Percentiles rank a stretch among this genome's conserved stretches.
Conservation (phyloP, 2,797 vertebrate species). For the Enteromius viviparus region DNA sequence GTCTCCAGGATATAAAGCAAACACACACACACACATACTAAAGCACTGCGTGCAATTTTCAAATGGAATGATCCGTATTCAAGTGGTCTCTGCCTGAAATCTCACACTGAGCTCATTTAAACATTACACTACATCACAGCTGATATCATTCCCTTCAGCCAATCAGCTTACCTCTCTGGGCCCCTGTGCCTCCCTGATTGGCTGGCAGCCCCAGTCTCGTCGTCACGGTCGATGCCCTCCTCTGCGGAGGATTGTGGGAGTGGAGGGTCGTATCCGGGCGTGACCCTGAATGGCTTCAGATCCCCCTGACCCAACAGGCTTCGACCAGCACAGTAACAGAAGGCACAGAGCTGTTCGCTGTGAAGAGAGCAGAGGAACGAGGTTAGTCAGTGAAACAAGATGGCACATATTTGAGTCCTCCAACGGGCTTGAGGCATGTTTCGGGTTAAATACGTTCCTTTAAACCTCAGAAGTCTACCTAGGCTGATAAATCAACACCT, state of each 20-base stretch:
- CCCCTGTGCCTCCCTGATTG: constrained; percentile 71
- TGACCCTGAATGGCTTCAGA: constrained; percentile 86
- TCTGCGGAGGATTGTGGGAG: constrained; percentile 67
- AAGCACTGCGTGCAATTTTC: constrained; percentile 10
- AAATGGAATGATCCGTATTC: constrained; percentile 28
- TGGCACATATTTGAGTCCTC: neutral
- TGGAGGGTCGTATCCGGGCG: constrained; percentile 79
- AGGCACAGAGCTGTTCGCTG: constrained; percentile 92
- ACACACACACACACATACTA: constrained; percentile 36
- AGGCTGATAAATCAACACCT: too few species aligned
- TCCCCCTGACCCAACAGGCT: constrained; percentile 98
- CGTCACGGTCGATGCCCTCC: constrained; percentile 73
- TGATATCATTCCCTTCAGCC: constrained; percentile 15
- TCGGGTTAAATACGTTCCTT: neutral
- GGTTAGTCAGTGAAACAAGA: constrained; percentile 11
- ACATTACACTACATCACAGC: constrained; percentile 46
- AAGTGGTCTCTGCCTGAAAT: constrained; percentile 30
- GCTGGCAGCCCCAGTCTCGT: constrained; percentile 77
- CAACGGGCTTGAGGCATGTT: neutral
- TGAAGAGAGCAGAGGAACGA: constrained; percentile 54
- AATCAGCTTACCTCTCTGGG: constrained; percentile 71
- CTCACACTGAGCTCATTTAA: constrained; percentile 48
- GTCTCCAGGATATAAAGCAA: constrained; percentile 43
- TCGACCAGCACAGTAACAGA: constrained; percentile 94
- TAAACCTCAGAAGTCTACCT: neutral